phyloP scores from a whole-genome alignment of 2,888 invertebrate genomes.

The Theodoxus fluviatilis region DNA sequence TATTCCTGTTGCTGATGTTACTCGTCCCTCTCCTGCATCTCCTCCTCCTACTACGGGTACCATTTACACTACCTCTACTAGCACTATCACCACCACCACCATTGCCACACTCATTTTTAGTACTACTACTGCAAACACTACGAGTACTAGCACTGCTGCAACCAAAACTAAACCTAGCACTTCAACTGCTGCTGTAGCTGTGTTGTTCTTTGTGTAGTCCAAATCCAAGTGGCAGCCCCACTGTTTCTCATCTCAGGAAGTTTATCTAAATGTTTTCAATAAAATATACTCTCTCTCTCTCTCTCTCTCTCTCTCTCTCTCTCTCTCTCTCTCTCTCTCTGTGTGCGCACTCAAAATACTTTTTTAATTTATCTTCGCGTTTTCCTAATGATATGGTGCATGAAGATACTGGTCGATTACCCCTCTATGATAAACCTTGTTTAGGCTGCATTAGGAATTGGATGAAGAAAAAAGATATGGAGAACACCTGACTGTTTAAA shows the following conservation, averaged over 20 bases:
- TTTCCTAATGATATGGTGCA: too few species aligned
- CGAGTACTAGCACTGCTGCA: background rate
- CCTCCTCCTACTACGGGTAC: background rate
- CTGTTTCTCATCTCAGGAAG: too few species aligned
- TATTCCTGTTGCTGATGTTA: background rate
- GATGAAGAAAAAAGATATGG: too few species aligned
- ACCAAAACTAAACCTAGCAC: background rate
- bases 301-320: background rate
- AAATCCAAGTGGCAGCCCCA: too few species aligned
- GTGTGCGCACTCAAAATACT: too few species aligned
- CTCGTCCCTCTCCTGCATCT: background rate
- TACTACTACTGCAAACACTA: background rate
- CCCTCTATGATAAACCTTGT: too few species aligned
- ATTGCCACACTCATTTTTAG: background rate
- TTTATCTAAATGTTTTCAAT: too few species aligned
- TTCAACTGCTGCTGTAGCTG: background rate
- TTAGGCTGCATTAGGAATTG: too few species aligned
- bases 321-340: background rate
- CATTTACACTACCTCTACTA: background rate
- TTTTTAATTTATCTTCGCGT: too few species aligned
- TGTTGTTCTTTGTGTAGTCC: too few species aligned
- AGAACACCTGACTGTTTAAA: too few species aligned
- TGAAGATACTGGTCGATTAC: too few species aligned
- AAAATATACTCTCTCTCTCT: background rate
- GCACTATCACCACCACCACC: background rate